Evolutionary conservation across 2,888 invertebrate genomes (phyloP), one percentile per base, ranked within the genome.

Genomic region (Catocala nupta): DNA sequence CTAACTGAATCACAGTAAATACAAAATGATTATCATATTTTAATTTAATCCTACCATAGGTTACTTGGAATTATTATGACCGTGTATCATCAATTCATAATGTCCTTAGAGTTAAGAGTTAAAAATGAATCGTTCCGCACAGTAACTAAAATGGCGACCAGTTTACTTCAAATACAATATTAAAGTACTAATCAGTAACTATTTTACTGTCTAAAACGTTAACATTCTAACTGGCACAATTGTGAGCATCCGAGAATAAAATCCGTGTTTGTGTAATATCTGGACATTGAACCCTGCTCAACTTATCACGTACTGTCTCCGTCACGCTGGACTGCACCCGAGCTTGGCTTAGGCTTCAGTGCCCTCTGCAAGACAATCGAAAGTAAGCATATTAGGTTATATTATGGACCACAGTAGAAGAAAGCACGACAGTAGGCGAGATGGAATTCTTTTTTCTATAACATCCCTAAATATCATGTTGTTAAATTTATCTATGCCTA

Each of bases 1-100:
- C 87, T 88, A 90, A 91, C 83, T 86, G 81, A 90, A 93, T 93
- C 93, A 92, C 93, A 92, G 92, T 88, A 87, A 85, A 89, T 82
- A 89, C 62, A 83, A 89, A 87, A 85, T 76, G 82, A 82, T 82
- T 82, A 85, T 79, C 79, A 80, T 75, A 77, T 70, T 68, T 68
- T 78, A 77, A 72, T 16, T 69, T 72, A 62, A 75, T 65, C 70
- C 74, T 75, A 78, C 55, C 66, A 79, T 78, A 81, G 77, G 69
- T 84, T 85, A 86, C 69, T 81, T 83, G 80, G 81, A 85, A 85
- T 85, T 85, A 88, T 85, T 88, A 88, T 87, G 84, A 85, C 81
- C 75, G 73, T 81, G 71, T 81, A 81, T 71, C 69, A 72, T 79
- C 71, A 76, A 76, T 77, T 71, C 76, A 79, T 67, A 66, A 63